phyloP scores from a whole-genome alignment of 2,888 invertebrate genomes.

The Yponomeuta sedellus region DNA sequence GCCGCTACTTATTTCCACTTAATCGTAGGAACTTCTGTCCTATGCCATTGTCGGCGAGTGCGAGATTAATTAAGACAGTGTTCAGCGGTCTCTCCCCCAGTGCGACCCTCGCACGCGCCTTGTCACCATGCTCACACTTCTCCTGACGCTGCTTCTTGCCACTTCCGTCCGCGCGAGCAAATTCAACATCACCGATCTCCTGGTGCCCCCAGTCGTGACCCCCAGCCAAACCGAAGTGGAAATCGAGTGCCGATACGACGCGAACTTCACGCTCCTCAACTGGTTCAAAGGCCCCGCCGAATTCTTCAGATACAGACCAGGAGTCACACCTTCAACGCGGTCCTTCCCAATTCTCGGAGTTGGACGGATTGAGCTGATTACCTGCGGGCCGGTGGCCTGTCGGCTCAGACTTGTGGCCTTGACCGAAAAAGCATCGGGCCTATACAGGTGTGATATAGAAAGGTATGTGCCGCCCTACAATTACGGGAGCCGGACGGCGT shows the following conservation, averaged over 20 bases:
- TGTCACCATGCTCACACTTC: constrained; percentile 52
- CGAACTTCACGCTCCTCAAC: constrained; percentile 61
- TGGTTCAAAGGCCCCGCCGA: constrained; percentile 63
- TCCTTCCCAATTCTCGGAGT: constrained; percentile 57
- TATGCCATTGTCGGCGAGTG: constrained; percentile 20
- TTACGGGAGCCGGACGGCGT: constrained; percentile 48
- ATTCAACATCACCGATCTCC: constrained; percentile 58
- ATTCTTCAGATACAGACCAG: constrained; percentile 64
- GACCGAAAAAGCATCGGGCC: constrained; percentile 56
- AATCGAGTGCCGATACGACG: constrained; percentile 61
- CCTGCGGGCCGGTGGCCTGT: constrained; percentile 58
- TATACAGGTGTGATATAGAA: constrained; percentile 64
- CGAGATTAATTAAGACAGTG: constrained; percentile 69
- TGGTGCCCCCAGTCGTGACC: constrained; percentile 47
- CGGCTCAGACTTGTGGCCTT: constrained; percentile 48
- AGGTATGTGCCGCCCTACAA: constrained; percentile 54
- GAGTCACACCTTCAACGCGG: constrained; percentile 50
- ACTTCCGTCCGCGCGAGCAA: constrained; percentile 31
- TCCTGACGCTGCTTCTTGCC: constrained; percentile 33
- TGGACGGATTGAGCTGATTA: constrained; percentile 49
- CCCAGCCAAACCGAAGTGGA: constrained; percentile 51
- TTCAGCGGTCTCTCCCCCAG: constrained; percentile 49
- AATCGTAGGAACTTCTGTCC: not conserved
- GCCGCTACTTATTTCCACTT: too few relatives aligned
- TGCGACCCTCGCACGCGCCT: constrained; percentile 52